Percentiles rank a stretch among this genome's conserved stretches.
Evolutionary conservation across 2,888 invertebrate species (phyloP).

Genomic region (Linyphia triangularis): DNA sequence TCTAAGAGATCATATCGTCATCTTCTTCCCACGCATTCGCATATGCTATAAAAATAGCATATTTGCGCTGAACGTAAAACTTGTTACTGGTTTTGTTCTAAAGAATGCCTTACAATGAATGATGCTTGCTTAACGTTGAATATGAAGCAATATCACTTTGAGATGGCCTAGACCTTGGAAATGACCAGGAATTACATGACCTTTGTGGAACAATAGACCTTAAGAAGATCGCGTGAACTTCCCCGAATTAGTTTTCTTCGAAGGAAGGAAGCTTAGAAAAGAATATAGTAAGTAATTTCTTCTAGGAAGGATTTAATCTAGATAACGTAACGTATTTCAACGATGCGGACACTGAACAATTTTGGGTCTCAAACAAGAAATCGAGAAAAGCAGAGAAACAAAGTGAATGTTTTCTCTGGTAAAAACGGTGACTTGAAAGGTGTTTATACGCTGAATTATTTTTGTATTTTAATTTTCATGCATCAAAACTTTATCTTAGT

Average conservation of each 20-base stretch:
- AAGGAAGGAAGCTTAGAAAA: background rate
- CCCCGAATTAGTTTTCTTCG: conserved; percentile 13
- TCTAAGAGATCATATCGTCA: conserved; percentile 35
- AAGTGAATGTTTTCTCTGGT: no score
- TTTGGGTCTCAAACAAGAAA: no score
- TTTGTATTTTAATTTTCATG: no score
- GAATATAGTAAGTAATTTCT: no score
- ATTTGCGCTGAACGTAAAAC: conserved; percentile 3
- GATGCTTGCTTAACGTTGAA: conserved; percentile 30
- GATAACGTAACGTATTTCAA: no score
- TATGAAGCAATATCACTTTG: conserved; percentile 27
- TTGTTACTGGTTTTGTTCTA: conserved; percentile 51
- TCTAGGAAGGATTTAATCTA: no score
- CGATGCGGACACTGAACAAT: no score
- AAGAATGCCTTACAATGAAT: conserved; percentile 27
- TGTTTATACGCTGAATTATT: no score
- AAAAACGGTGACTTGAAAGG: no score
- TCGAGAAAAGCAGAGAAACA: no score
- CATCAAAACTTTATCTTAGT: no score
- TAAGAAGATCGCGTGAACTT: conserved; percentile 15
- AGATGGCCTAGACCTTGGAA: conserved; percentile 64
- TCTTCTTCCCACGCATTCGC: conserved; percentile 37
- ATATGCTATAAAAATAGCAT: conserved; percentile 6
- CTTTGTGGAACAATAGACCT: conserved; percentile 42
- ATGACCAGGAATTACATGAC: conserved; percentile 48